A percentile compares a stretch with the other conserved stretches of the same genome.
phyloP scores from a whole-genome alignment of 2,113 vertebrate species.

The Salvelinus alpinus region DNA sequence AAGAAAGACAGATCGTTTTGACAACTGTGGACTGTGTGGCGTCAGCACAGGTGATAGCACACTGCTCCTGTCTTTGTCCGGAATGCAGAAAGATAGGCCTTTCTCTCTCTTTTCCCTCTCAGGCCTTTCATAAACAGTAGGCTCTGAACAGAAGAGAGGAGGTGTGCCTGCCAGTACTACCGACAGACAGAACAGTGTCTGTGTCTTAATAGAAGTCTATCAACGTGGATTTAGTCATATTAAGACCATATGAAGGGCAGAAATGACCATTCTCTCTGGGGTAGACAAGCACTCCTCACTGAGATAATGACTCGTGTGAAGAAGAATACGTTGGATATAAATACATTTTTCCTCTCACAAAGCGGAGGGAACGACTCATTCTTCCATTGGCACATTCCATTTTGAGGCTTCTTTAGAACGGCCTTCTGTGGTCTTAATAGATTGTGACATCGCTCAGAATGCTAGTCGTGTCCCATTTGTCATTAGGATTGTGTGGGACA shows the following conservation, averaged over 20 bases:
- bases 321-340: conserved; percentile 50
- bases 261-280: conserved; percentile 41
- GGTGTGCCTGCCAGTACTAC: conserved; percentile 11
- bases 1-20: conserved; percentile 75
- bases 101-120: conserved; percentile 15
- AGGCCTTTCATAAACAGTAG: conserved; percentile 12
- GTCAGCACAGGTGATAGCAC: conserved; percentile 72
- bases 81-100: conserved; percentile 40
- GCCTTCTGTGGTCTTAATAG: conserved; percentile 29
- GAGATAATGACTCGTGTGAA: conserved; percentile 53
- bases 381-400: conserved; percentile 40
- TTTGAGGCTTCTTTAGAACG: conserved; percentile 24
- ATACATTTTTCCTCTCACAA: conserved; percentile 38
- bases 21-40: conserved; percentile 76
- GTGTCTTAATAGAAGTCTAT: conserved; percentile 26
- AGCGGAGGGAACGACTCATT: conserved; percentile 35
- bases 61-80: conserved; percentile 61
- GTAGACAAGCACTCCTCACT: background rate
- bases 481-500: conserved; percentile 39
- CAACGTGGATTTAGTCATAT: conserved; percentile 25
- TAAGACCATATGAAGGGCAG: conserved; percentile 20
- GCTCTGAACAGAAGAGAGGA: conserved; percentile 17
- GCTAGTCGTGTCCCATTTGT: conserved; percentile 41
- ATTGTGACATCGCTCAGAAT: conserved; percentile 40
- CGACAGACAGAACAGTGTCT: background rate